phyloP scores from a whole-genome alignment of 2,797 vertebrate genomes.

The Typhlichthys subterraneus region DNA sequence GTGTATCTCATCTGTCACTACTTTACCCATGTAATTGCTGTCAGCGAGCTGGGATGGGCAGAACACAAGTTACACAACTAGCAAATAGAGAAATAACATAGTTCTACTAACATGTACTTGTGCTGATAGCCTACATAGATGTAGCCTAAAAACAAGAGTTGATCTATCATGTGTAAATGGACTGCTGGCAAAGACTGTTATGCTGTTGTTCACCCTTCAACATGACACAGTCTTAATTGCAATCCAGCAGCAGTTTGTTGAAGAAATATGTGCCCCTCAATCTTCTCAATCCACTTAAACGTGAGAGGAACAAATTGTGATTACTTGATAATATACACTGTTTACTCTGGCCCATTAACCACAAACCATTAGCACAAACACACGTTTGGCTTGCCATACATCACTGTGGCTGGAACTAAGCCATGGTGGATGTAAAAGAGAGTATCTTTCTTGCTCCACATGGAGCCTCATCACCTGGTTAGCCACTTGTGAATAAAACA shows the following conservation, averaged over 20 bases:
- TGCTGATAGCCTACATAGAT: too few species aligned
- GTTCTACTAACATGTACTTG: too few species aligned
- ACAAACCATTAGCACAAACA: slow-evolving; percentile 58
- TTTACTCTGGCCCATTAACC: slow-evolving; percentile 61
- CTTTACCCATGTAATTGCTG: too few species aligned
- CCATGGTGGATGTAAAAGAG: slow-evolving; percentile 31
- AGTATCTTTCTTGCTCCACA: slow-evolving; percentile 18
- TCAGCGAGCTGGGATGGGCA: too few species aligned
- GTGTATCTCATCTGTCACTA: too few species aligned
- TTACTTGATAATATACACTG: slow-evolving; percentile 65
- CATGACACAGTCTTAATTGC: slow-evolving; percentile 60
- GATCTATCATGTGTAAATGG: slow-evolving; percentile 34
- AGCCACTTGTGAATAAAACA: slow-evolving; percentile 19
- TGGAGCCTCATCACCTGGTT: slow-evolving; percentile 4
- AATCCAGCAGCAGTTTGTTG: slow-evolving; percentile 42
- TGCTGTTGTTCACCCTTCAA: slow-evolving; percentile 45
- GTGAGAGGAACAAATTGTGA: slow-evolving; percentile 65
- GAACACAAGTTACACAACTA: too few species aligned
- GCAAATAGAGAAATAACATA: too few species aligned
- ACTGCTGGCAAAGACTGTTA: slow-evolving; percentile 48
- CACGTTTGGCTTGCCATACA: slow-evolving; percentile 52
- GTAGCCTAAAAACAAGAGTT: slow-evolving; percentile 19
- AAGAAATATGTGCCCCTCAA: slow-evolving; percentile 37
- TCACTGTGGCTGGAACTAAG: slow-evolving; percentile 40
- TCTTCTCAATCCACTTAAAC: slow-evolving; percentile 52